Conservation (phyloP, 2,888 invertebrate genomes). For the Drosophila picticornis region DNA sequence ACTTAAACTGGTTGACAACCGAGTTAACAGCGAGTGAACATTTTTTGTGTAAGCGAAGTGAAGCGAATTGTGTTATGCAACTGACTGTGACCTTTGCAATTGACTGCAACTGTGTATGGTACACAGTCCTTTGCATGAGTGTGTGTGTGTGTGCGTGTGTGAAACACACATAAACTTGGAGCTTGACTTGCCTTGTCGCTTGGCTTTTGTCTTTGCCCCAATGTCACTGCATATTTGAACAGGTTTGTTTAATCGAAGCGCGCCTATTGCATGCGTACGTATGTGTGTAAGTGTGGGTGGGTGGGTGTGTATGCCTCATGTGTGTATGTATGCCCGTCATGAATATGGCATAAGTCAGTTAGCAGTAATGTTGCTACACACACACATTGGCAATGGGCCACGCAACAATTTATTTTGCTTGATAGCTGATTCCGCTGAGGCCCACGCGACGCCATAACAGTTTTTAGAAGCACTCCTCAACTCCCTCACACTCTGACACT, state of each 20-base stretch:
- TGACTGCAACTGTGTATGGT: constrained; percentile 26
- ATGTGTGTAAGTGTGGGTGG: neutral
- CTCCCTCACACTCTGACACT: neutral
- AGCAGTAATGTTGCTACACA: constrained; percentile 26
- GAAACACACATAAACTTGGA: neutral
- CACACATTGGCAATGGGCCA: constrained; percentile 26
- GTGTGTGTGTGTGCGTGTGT: constrained; percentile 20
- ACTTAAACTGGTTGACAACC: neutral
- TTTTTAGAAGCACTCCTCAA: neutral
- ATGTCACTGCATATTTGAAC: constrained; percentile 77
- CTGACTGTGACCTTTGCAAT: constrained; percentile 44
- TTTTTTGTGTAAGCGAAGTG: neutral
- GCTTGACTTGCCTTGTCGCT: constrained; percentile 28
- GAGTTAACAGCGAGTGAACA: neutral
- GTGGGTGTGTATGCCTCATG: constrained; percentile 36
- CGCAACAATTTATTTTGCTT: constrained; percentile 46
- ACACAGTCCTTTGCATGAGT: constrained; percentile 17
- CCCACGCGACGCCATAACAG: neutral
- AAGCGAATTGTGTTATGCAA: constrained; percentile 35
- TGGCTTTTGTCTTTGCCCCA: constrained; percentile 68
- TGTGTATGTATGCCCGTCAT: constrained; percentile 46
- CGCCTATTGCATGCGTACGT: constrained; percentile 28
- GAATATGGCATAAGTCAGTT: constrained; percentile 69
- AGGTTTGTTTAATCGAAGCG: constrained; percentile 79
- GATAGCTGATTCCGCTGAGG: constrained; percentile 35